Evolutionary conservation across 1,140 invertebrate genomes (phyloP).

Genomic region (Zaprionus inermis): DNA sequence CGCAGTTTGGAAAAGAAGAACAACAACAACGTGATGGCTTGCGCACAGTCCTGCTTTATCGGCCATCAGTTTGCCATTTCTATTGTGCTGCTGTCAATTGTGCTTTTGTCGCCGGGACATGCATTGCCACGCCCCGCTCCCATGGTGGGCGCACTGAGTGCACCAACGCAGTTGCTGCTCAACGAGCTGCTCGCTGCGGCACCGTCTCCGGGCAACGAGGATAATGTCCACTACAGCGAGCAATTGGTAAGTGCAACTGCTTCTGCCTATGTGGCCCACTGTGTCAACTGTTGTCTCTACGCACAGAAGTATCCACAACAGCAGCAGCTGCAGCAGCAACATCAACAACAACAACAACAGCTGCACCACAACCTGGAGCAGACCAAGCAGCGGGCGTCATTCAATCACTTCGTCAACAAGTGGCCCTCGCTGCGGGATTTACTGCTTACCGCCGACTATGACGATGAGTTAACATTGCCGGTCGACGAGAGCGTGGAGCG

Average conservation of each 20-base stretch:
- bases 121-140: slow-evolving; percentile 49
- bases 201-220: slow-evolving; percentile 44
- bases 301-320: slow-evolving; percentile 46
- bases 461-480: slow-evolving; percentile 40
- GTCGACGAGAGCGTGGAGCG: slow-evolving; percentile 50
- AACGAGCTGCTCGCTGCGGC: slow-evolving; percentile 49
- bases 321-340: slow-evolving; percentile 21
- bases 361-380: slow-evolving; percentile 19
- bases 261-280: neutral
- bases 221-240: slow-evolving; percentile 53
- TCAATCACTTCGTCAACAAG: slow-evolving; percentile 57
- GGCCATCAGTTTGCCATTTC: slow-evolving; percentile 59
- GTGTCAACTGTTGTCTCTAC: neutral
- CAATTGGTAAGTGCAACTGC: slow-evolving; percentile 57
- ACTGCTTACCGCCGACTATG: slow-evolving; percentile 61
- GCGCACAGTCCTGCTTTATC: slow-evolving; percentile 26
- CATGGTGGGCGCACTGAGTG: slow-evolving; percentile 9
- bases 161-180: slow-evolving; percentile 60
- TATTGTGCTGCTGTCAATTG: slow-evolving; percentile 74
- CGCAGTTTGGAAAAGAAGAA: slow-evolving; percentile 29
- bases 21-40: slow-evolving; percentile 47
- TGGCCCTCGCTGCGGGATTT: slow-evolving; percentile 74
- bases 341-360: slow-evolving; percentile 34
- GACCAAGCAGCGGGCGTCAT: slow-evolving; percentile 26
- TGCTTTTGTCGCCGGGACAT: slow-evolving; percentile 49